A percentile compares a stretch with the other conserved stretches of the same genome.
These are phyloP conservation scores for Heterodera filipjevi DNA, from an alignment of 2,888 invertebrate species.

Conservation along the genomic window DNA sequence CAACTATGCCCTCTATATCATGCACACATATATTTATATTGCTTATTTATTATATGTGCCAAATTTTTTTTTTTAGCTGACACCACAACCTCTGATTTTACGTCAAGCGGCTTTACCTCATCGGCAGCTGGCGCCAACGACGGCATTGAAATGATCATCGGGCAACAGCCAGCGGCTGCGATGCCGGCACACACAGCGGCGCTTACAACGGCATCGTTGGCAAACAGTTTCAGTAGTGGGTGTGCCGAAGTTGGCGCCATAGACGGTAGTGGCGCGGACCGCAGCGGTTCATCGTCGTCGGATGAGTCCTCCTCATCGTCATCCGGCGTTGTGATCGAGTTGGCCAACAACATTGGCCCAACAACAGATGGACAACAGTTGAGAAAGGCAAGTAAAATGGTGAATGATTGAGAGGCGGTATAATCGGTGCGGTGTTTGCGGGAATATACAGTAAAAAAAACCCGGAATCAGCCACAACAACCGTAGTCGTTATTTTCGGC, in stretches of 20 bases:
- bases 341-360: neutral
- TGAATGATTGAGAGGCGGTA: no score
- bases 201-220: neutral
- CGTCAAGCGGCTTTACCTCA: slow-evolving; percentile 10
- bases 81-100: slow-evolving; percentile 30
- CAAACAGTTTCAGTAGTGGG: slow-evolving; percentile 3
- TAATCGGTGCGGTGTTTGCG: no score
- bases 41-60: neutral
- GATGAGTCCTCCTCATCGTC: neutral
- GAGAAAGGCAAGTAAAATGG: neutral
- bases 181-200: neutral
- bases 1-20: neutral
- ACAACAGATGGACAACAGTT: neutral
- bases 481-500: no score
- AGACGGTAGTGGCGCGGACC: neutral
- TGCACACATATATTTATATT: no score
- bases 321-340: neutral
- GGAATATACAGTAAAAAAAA: no score
- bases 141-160: neutral
- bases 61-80: slow-evolving; percentile 27
- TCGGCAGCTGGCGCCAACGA: neutral
- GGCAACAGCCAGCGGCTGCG: neutral
- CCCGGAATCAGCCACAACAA: no score
- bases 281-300: neutral
- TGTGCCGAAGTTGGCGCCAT: slow-evolving; percentile 7